Evolutionary conservation across 2,797 vertebrate species (phyloP).

Genomic region (Meriones psammophilus): DNA sequence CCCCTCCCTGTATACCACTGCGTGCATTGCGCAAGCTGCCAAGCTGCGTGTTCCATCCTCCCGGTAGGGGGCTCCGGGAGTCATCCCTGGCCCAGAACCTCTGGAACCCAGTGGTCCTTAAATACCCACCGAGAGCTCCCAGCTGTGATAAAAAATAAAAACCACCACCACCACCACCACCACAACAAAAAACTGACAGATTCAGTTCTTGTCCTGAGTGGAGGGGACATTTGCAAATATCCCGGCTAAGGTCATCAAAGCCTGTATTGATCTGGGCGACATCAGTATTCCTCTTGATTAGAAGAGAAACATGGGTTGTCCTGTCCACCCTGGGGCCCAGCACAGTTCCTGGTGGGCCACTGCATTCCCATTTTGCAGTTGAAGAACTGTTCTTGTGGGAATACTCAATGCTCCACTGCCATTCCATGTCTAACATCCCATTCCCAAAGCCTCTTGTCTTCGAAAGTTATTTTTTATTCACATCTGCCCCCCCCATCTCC

Average conservation of each 20-base stretch:
- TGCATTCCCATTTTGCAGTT: not conserved
- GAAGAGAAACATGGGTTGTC: not conserved
- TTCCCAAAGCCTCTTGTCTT: not conserved
- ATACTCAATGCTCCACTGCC: not conserved
- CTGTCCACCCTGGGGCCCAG: not conserved
- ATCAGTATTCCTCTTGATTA: not conserved
- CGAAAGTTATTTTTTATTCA: not conserved
- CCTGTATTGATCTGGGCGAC: not conserved
- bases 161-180: too few relatives aligned
- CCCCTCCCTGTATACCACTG: not conserved
- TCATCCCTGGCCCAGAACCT: not conserved
- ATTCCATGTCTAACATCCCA: not conserved
- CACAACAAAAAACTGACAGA: not conserved
- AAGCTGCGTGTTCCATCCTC: conserved; percentile 29
- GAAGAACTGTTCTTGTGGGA: not conserved
- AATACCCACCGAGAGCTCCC: not conserved
- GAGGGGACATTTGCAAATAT: not conserved
- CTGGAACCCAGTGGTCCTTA: not conserved
- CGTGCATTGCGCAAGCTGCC: conserved; percentile 27
- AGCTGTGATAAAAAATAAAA: not conserved
- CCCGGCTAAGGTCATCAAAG: not conserved
- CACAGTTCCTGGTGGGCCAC: not conserved
- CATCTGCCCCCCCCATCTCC: not conserved
- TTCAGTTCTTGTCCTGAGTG: not conserved
- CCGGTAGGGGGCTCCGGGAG: not conserved